phyloP scores from a whole-genome alignment of 2,888 invertebrate genomes.

The Agrochola macilenta region DNA sequence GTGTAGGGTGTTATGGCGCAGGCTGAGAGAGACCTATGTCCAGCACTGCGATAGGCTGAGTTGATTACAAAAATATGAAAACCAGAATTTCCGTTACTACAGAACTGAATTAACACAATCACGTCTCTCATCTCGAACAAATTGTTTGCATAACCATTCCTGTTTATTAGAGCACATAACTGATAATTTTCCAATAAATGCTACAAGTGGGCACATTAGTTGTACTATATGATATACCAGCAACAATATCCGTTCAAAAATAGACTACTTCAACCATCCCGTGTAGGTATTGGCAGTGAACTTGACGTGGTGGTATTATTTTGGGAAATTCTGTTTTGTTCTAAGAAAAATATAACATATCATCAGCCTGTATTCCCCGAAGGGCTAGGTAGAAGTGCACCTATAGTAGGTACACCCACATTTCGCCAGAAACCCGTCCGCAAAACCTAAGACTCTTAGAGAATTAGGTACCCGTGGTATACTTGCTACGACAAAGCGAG shows the following conservation, averaged over 20 bases:
- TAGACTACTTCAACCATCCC: slow-evolving; percentile 20
- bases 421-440: background rate
- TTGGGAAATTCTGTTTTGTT: background rate
- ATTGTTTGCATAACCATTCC: slow-evolving; percentile 4
- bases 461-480: background rate
- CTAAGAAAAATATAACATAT: background rate
- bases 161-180: slow-evolving; percentile 11
- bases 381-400: too few relatives aligned
- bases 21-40: background rate
- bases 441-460: too few relatives aligned
- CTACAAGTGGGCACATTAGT: slow-evolving; percentile 34
- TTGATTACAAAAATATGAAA: background rate
- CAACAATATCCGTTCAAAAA: background rate
- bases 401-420: background rate
- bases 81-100: background rate
- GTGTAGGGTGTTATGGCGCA: background rate
- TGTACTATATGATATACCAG: slow-evolving; percentile 13
- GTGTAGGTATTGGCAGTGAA: slow-evolving; percentile 23
- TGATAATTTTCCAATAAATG: slow-evolving; percentile 32
- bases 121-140: background rate
- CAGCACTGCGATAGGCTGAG: background rate
- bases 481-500: background rate
- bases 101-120: background rate
- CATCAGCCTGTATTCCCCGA: background rate
- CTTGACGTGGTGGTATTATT: slow-evolving; percentile 12